These are phyloP conservation scores for Psilopsiagon aurifrons DNA, from an alignment of 2,113 vertebrate species.

Conservation along the genomic window DNA sequence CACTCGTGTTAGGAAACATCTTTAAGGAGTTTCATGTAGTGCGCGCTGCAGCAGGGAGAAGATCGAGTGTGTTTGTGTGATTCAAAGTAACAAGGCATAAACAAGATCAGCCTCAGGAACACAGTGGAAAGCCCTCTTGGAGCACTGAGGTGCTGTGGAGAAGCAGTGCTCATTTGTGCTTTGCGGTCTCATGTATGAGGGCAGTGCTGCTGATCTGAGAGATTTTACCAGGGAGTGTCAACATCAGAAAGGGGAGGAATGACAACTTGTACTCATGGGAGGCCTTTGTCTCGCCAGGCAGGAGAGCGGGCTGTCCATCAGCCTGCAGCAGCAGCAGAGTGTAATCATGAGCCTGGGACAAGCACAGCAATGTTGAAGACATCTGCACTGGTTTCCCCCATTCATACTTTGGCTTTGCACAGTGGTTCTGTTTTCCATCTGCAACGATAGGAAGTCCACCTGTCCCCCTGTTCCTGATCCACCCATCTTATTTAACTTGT, in stretches of 20 bases:
- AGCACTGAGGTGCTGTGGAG: background rate
- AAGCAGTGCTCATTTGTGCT: background rate
- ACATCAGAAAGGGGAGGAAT: background rate
- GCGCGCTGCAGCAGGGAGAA: background rate
- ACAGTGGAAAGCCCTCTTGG: background rate
- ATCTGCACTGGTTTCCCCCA: background rate
- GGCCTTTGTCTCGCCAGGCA: background rate
- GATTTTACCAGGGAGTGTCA: background rate
- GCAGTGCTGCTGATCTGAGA: background rate
- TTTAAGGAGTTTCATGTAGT: slow-evolving; percentile 54
- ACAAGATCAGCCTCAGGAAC: background rate
- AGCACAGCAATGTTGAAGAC: background rate
- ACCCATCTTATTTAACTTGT: background rate
- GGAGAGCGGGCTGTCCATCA: background rate
- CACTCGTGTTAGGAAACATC: slow-evolving; percentile 52
- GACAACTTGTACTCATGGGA: background rate
- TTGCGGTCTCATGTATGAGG: background rate
- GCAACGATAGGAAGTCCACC: background rate
- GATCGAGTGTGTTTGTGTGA: slow-evolving; percentile 42
- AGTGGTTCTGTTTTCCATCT: background rate
- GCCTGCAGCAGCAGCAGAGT: background rate
- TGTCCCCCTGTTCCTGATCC: background rate
- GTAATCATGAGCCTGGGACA: accelerated
- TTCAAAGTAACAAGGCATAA: background rate
- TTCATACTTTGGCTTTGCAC: background rate